phyloP scores from a whole-genome alignment of 2,888 invertebrate genomes.

The Phengaris alcon region DNA sequence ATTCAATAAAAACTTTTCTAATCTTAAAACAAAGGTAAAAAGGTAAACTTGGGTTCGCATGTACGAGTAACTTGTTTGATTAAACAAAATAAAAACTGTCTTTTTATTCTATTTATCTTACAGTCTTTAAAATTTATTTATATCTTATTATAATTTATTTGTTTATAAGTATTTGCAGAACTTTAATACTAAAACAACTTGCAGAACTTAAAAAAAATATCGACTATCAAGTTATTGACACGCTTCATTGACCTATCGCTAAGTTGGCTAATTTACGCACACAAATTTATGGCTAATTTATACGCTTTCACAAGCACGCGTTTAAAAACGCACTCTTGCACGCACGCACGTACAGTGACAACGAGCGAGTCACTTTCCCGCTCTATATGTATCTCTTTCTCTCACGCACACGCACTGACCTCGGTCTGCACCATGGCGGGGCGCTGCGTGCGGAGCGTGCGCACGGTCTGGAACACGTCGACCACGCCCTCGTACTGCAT shows the following conservation, averaged over 20 bases:
- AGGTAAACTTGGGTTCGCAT: not conserved
- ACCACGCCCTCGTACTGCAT: slow-evolving; percentile 99
- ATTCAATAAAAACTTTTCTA: slow-evolving; percentile 27
- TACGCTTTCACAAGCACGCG: too few relatives aligned
- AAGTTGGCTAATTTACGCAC: too few relatives aligned
- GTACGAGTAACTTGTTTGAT: slow-evolving; percentile 5
- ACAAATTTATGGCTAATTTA: too few relatives aligned
- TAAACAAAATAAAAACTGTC: not conserved
- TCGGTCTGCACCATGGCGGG: slow-evolving; percentile 99
- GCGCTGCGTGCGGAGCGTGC: slow-evolving; percentile 97
- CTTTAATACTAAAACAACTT: too few relatives aligned
- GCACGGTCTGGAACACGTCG: slow-evolving; percentile 99
- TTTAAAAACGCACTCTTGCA: not conserved
- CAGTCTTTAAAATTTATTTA: not conserved
- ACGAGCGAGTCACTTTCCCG: too few relatives aligned
- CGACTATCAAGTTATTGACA: too few relatives aligned
- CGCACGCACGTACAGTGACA: not conserved
- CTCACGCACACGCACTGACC: slow-evolving; percentile 82
- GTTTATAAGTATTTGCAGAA: too few relatives aligned
- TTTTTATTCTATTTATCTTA: not conserved
- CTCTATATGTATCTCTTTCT: not conserved
- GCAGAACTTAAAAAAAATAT: too few relatives aligned
- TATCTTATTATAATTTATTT: too few relatives aligned
- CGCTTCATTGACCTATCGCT: too few relatives aligned
- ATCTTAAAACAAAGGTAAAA: slow-evolving; percentile 15